Base-by-base conservation (phyloP, 2,888 invertebrate genomes). In the Mystacides longicornis region DNA sequence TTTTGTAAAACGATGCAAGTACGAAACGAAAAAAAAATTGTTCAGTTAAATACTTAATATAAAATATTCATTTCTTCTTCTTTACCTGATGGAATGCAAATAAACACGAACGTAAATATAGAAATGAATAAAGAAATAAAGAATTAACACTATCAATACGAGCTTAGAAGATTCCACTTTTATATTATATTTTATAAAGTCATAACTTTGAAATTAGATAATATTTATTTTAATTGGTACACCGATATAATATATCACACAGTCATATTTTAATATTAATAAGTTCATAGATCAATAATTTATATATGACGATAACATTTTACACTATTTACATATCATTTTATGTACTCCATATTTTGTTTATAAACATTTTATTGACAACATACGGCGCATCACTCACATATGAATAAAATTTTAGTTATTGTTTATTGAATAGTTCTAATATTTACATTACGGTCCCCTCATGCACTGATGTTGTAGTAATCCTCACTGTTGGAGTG, bases 401-500 rank as follows among this genome's bases (percentile, higher is more conserved):
- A 37, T 37, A 37, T 4, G 4, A n/a, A n/a, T n/a, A n/a, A n/a
- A n/a, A n/a, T 43, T 21, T 23, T 19, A 43, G 23, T 43, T 51
- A 23, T 45, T 23, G 45, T 51, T 51, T 21, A 51, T 43, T 51
- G 27, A 51, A 51, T 16, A 19, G n/a, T 21, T 51, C 19, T 42
- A 43, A 23, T 43, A 19, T 51, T 45, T 31, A 31, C 14, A 31
- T 31, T 31, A 9, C 31, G 31, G 9, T 31, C 14, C 14, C n/a
- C 7, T 31, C 56, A 59, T 22, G 49, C 45, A 11, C 53, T 56
- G 5, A 49, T 51, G 45, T 58, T 60, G 47, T 60, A 58, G 31
- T 52, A 58, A 31, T 59, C 52, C 22, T 60, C 60, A 48, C 42
- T 60, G 14, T 45, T 23, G 33, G 51, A 47, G 23, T 54, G 56